Evolutionary conservation across 2,888 invertebrate species (phyloP).

Genomic region (Drosophila merina): DNA sequence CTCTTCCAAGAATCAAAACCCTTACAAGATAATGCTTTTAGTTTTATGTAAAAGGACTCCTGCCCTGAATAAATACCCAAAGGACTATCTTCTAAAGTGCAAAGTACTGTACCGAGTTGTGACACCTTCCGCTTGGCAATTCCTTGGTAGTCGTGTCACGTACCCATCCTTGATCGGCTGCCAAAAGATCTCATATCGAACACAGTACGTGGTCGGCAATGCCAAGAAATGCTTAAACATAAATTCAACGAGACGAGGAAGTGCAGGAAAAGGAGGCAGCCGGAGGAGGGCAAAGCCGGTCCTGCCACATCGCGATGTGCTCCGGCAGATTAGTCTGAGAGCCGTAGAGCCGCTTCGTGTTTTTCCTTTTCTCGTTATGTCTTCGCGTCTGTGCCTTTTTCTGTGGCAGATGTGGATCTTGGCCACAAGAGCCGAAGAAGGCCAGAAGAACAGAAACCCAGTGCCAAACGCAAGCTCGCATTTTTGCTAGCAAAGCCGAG

Average conservation of each 20-base stretch:
- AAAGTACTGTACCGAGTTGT: background rate
- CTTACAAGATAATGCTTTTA: background rate
- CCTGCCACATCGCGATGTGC: conserved; percentile 54
- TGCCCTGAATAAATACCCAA: background rate
- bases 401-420: conserved; percentile 40
- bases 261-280: conserved; percentile 21
- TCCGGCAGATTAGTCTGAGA: conserved; percentile 46
- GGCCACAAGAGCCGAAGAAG: conserved; percentile 12
- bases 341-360: conserved; percentile 58
- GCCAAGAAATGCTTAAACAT: conserved; percentile 69
- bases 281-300: conserved; percentile 22
- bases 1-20: background rate
- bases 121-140: background rate
- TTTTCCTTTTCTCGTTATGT: conserved; percentile 37
- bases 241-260: conserved; percentile 58
- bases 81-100: background rate
- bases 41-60: background rate
- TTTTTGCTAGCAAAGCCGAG: conserved; percentile 18
- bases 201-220: conserved; percentile 60
- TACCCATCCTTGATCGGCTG: conserved; percentile 18
- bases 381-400: conserved; percentile 6
- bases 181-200: conserved; percentile 74
- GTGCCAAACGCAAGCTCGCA: conserved; percentile 19
- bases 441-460: too few relatives aligned
- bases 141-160: conserved; percentile 22